Evolutionary conservation across 1,140 invertebrate genomes (phyloP).

Genomic region (Cydia strobilella): DNA sequence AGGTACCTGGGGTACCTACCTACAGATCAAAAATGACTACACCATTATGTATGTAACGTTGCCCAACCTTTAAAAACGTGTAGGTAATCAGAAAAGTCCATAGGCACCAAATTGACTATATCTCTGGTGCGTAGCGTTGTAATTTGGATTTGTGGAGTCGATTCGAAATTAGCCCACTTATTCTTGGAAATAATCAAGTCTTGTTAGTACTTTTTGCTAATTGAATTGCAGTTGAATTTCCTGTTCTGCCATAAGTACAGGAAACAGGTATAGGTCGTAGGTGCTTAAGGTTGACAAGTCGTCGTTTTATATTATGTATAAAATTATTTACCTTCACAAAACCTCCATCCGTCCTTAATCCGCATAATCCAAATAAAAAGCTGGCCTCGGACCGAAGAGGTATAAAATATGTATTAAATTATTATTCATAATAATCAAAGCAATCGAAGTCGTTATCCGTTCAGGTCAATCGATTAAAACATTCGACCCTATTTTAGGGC

Average conservation of each 20-base stretch:
- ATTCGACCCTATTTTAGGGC: neutral
- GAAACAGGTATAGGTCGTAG: slow-evolving; percentile 5
- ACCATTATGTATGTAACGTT: no score
- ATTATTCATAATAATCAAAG: neutral
- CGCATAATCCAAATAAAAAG: slow-evolving; percentile 7
- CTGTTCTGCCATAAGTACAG: neutral
- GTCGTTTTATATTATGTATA: neutral
- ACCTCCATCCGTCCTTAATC: neutral
- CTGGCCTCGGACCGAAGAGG: neutral
- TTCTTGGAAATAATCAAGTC: neutral
- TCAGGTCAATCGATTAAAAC: neutral
- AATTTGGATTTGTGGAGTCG: no score
- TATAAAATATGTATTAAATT: neutral
- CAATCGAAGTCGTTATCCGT: neutral
- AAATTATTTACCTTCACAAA: neutral
- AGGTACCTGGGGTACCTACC: no score
- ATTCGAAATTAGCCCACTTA: no score
- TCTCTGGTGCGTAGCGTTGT: no score
- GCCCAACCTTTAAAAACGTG: no score
- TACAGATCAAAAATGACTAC: no score
- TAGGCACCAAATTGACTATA: no score
- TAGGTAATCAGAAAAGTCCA: no score
- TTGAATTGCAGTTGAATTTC: neutral
- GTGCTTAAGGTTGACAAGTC: slow-evolving; percentile 13
- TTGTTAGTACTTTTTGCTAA: neutral